Evolutionary conservation across 1,140 invertebrate genomes (phyloP).

Genomic region (Lycorma delicatula): DNA sequence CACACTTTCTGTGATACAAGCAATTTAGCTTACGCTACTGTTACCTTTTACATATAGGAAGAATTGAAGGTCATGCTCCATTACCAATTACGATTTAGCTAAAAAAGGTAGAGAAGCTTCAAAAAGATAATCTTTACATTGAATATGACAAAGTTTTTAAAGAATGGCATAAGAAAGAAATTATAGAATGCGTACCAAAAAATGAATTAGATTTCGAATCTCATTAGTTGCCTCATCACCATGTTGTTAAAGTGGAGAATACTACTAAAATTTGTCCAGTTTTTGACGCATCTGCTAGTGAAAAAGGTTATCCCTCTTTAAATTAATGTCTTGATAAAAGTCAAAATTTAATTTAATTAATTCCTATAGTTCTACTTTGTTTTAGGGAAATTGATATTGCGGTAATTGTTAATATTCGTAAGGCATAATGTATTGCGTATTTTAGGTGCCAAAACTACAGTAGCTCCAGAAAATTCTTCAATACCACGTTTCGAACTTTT

Average conservation of each 20-base stretch:
- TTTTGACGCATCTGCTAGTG: slow-evolving; percentile 32
- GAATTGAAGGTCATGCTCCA: too few species aligned
- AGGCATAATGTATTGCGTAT: too few species aligned
- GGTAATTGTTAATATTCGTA: slow-evolving; percentile 37
- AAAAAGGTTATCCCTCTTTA: slow-evolving; percentile 27
- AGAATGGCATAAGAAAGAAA: slow-evolving; percentile 28
- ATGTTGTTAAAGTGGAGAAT: slow-evolving; percentile 28
- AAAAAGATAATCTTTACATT: slow-evolving; percentile 5
- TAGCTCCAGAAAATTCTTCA: too few species aligned
- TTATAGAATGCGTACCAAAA: slow-evolving; percentile 31
- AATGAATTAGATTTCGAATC: slow-evolving; percentile 18
- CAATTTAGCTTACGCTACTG: too few species aligned
- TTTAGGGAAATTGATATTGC: slow-evolving; percentile 35
- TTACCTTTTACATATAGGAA: too few species aligned
- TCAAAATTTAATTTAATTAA: slow-evolving; percentile 35
- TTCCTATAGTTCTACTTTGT: slow-evolving; percentile 33
- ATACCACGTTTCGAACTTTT: too few species aligned
- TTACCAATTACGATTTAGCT: too few species aligned
- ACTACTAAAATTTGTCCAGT: slow-evolving; percentile 30
- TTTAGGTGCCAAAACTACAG: too few species aligned
- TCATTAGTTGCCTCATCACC: slow-evolving; percentile 33
- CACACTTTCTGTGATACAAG: too few species aligned
- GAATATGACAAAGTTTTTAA: slow-evolving; percentile 31
- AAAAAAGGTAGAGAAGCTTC: too few species aligned
- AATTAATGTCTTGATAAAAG: slow-evolving; percentile 36